A percentile compares a stretch with the other conserved stretches of the same genome.
These are phyloP conservation scores for Lutraria lutraria DNA, from an alignment of 2,888 invertebrate genomes.

Conservation along the genomic window DNA sequence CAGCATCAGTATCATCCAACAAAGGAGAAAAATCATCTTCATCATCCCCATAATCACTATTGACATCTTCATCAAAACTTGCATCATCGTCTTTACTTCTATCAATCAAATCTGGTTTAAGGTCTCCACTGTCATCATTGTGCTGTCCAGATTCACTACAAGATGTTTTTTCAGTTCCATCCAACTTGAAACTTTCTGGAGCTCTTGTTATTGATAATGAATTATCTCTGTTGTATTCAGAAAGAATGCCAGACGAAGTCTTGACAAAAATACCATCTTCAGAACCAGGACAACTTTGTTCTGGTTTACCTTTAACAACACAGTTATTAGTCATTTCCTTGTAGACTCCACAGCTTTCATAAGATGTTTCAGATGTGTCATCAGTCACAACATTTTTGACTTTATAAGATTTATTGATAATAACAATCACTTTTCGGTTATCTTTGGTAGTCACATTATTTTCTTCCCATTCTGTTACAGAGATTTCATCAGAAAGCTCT, in stretches of 20 bases:
- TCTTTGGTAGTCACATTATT: neutral
- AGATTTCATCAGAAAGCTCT: neutral
- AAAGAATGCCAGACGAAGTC: neutral
- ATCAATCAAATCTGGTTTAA: neutral
- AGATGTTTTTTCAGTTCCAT: neutral
- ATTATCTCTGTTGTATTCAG: neutral
- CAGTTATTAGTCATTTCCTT: neutral
- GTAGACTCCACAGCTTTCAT: neutral
- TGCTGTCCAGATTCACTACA: neutral
- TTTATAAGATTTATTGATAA: neutral
- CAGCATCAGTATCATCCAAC: neutral
- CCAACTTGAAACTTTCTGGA: neutral
- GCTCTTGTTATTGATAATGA: neutral
- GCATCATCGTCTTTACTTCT: neutral
- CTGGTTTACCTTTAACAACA: neutral
- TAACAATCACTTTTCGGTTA: neutral
- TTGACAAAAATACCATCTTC: neutral
- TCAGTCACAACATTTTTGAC: neutral
- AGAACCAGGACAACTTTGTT: neutral
- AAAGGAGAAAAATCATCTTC: slow-evolving; percentile 9
- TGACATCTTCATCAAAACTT: neutral
- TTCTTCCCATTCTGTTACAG: neutral
- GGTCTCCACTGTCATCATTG: neutral
- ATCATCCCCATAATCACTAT: neutral
- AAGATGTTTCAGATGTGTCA: neutral